Conservation (phyloP, 35 echinoderm and acorn worm genomes). For the Ophiothrix spiculata region DNA sequence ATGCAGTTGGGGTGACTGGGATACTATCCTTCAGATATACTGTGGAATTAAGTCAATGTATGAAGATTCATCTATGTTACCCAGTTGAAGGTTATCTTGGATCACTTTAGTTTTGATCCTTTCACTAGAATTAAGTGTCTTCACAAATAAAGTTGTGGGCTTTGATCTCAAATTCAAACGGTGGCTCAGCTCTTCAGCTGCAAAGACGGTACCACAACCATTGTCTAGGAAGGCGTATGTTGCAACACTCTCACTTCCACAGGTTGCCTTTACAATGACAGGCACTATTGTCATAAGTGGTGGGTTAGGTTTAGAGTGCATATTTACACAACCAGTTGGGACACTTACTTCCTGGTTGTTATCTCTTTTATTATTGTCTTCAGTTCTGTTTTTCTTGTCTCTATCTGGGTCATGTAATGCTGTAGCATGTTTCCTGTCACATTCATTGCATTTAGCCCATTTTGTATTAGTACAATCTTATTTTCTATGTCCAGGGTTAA, state of each 20-base stretch:
- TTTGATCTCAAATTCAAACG: not conserved
- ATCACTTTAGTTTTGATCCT: conserved; percentile 25
- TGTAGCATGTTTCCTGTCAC: not conserved
- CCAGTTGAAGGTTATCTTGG: not conserved
- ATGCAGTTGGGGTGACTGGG: not conserved
- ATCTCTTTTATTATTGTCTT: not conserved
- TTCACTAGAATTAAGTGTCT: not conserved
- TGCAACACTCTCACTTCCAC: not conserved
- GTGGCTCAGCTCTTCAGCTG: not conserved
- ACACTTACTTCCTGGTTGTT: not conserved
- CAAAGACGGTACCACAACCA: not conserved
- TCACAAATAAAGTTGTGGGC: not conserved
- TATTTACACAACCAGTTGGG: not conserved
- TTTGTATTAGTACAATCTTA: not conserved
- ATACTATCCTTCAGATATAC: not conserved
- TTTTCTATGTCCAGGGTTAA: not conserved
- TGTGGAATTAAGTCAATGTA: not conserved
- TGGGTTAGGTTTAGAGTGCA: not conserved
- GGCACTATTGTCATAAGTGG: not conserved
- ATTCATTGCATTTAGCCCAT: not conserved
- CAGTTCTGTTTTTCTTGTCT: not conserved
- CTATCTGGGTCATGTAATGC: not conserved
- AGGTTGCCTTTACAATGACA: not conserved
- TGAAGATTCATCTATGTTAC: not conserved
- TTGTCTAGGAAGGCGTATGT: not conserved